These are phyloP conservation scores for Cynaeus angustus DNA, from an alignment of 2,888 invertebrate species.

Conservation along the genomic window DNA sequence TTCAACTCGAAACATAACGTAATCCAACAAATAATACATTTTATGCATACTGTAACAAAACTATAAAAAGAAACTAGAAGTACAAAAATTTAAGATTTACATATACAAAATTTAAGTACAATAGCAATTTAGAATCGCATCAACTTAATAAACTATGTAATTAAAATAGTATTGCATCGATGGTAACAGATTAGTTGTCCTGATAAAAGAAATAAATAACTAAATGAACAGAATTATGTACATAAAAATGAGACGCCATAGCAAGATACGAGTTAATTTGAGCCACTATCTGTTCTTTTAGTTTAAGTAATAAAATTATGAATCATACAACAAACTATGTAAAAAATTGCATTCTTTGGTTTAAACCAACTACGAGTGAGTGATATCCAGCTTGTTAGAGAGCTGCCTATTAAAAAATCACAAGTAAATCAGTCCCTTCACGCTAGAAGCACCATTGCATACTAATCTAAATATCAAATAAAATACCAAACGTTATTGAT, in stretches of 20 bases:
- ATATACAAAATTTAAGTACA: slow-evolving; percentile 55
- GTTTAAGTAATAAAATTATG: slow-evolving; percentile 45
- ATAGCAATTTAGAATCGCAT: slow-evolving; percentile 50
- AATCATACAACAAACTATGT: slow-evolving; percentile 44
- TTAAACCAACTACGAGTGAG: slow-evolving; percentile 56
- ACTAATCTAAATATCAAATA: slow-evolving; percentile 52
- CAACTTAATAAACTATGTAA: slow-evolving; percentile 50
- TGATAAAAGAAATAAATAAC: slow-evolving; percentile 30
- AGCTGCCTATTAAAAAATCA: slow-evolving; percentile 60
- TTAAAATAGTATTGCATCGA: slow-evolving; percentile 55
- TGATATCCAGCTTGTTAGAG: slow-evolving; percentile 51
- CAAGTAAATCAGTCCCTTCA: slow-evolving; percentile 61
- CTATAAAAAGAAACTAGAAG: slow-evolving; percentile 35
- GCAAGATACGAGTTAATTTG: slow-evolving; percentile 37
- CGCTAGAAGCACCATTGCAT: slow-evolving; percentile 61
- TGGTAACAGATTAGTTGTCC: slow-evolving; percentile 55
- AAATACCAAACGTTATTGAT: slow-evolving; percentile 35
- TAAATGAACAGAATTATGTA: slow-evolving; percentile 24
- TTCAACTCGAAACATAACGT: slow-evolving; percentile 20
- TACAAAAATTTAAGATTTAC: slow-evolving; percentile 42
- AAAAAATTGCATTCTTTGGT: slow-evolving; percentile 57
- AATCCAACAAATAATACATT: slow-evolving; percentile 39
- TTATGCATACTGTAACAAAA: slow-evolving; percentile 35
- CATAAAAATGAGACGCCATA: slow-evolving; percentile 28
- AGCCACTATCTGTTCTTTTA: slow-evolving; percentile 39